Evolutionary conservation across 2,113 vertebrate species (phyloP).

Genomic region (Rhegmatorhina hoffmannsi): DNA sequence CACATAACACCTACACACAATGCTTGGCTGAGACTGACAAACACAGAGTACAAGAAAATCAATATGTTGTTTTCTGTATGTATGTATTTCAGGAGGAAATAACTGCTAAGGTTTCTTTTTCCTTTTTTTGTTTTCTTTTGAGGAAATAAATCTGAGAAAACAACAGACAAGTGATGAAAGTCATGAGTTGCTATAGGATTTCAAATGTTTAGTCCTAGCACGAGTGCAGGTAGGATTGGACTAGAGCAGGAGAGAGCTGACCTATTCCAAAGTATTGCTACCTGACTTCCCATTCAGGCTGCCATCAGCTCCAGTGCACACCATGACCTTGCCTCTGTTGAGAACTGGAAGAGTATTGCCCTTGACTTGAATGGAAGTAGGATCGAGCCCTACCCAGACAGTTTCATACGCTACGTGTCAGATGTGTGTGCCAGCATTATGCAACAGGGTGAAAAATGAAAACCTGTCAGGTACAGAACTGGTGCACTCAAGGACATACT

Average conservation of each 20-base stretch:
- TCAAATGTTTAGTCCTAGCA: background rate
- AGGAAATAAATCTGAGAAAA: background rate
- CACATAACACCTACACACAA: background rate
- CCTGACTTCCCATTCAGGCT: background rate
- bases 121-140: background rate
- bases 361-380: conserved; percentile 12
- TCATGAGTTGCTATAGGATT: background rate
- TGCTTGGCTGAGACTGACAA: background rate
- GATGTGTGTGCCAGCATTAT: conserved; percentile 31
- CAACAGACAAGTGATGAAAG: background rate
- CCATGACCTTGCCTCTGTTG: background rate
- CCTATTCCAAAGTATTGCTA: background rate
- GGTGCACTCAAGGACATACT: conserved; percentile 59
- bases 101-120: background rate
- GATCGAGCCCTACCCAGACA: conserved; percentile 18
- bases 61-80: background rate
- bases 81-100: background rate
- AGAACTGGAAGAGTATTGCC: background rate
- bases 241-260: background rate
- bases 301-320: background rate
- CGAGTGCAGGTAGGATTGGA: background rate
- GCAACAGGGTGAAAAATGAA: conserved; percentile 37
- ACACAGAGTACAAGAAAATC: background rate
- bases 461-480: conserved; percentile 41
- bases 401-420: background rate